Evolutionary conservation across 2,888 invertebrate genomes (phyloP).

Genomic region (Selenia dentaria): DNA sequence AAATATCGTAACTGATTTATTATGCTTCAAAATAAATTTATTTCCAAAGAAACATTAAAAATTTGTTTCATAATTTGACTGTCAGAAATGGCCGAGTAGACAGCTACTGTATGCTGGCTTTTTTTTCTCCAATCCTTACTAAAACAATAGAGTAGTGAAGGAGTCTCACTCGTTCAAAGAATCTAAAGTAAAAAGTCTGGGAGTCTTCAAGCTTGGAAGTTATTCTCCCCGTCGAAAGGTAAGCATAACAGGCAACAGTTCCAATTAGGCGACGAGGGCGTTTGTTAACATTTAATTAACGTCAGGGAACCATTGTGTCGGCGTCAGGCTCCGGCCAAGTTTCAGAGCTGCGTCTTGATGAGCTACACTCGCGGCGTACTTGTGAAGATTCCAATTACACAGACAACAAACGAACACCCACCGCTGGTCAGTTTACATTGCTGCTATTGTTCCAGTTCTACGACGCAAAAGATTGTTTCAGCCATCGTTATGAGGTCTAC

Average conservation of each 20-base stretch:
- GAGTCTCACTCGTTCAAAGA: slow-evolving; percentile 55
- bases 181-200: slow-evolving; percentile 66
- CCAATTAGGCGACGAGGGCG: slow-evolving; percentile 84
- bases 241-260: slow-evolving; percentile 84
- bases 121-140: too few relatives aligned
- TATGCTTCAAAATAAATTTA: too few relatives aligned
- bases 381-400: slow-evolving; percentile 56
- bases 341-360: slow-evolving; percentile 43
- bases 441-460: slow-evolving; percentile 27
- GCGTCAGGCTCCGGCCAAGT: slow-evolving; percentile 59
- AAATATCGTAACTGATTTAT: too few relatives aligned
- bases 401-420: slow-evolving; percentile 41
- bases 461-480: slow-evolving; percentile 29
- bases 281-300: slow-evolving; percentile 85
- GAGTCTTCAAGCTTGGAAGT: slow-evolving; percentile 67
- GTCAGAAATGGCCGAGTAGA: too few relatives aligned
- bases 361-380: slow-evolving; percentile 54
- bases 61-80: too few relatives aligned
- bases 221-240: slow-evolving; percentile 75
- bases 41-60: too few relatives aligned
- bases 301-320: slow-evolving; percentile 79
- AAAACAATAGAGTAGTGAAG: slow-evolving; percentile 49
- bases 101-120: too few relatives aligned
- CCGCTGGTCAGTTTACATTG: slow-evolving; percentile 24
- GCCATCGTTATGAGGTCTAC: not conserved